phyloP scores from a whole-genome alignment of 2,113 vertebrate species.

The Mesoclemmys tuberculata region DNA sequence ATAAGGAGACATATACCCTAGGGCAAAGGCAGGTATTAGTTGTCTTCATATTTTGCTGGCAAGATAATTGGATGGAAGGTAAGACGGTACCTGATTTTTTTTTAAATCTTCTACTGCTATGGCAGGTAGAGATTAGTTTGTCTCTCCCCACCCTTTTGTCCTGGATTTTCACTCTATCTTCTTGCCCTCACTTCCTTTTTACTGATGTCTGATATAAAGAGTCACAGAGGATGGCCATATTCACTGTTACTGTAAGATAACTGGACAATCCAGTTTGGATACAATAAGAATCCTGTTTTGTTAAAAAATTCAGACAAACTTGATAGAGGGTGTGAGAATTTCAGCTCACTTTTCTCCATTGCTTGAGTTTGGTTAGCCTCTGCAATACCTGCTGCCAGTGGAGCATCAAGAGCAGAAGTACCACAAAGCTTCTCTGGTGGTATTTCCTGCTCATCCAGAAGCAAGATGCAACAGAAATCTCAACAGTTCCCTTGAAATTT shows the following conservation, averaged over 20 bases:
- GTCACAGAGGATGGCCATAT: not conserved
- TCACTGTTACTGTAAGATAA: not conserved
- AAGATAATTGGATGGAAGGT: conserved; percentile 23
- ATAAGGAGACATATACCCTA: conserved; percentile 31
- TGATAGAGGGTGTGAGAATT: not conserved
- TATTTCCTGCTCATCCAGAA: not conserved
- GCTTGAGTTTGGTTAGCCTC: not conserved
- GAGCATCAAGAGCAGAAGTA: not conserved
- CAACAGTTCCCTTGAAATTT: not conserved
- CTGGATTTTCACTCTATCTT: not conserved
- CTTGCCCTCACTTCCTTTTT: not conserved
- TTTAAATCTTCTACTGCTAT: not conserved
- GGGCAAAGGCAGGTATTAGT: conserved; percentile 12
- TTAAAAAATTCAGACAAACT: not conserved
- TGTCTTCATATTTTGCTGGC: conserved; percentile 23
- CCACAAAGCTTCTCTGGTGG: not conserved
- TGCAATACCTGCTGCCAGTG: not conserved
- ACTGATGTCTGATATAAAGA: not conserved
- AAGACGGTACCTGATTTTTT: not conserved
- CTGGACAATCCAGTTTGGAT: not conserved
- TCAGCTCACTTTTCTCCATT: not conserved
- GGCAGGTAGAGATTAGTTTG: not conserved
- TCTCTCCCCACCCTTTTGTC: not conserved
- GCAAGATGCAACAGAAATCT: not conserved
- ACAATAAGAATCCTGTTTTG: not conserved